These are phyloP conservation scores for Micropoecilia bifurca DNA, from an alignment of 2,797 vertebrate genomes.

Conservation along the genomic window DNA sequence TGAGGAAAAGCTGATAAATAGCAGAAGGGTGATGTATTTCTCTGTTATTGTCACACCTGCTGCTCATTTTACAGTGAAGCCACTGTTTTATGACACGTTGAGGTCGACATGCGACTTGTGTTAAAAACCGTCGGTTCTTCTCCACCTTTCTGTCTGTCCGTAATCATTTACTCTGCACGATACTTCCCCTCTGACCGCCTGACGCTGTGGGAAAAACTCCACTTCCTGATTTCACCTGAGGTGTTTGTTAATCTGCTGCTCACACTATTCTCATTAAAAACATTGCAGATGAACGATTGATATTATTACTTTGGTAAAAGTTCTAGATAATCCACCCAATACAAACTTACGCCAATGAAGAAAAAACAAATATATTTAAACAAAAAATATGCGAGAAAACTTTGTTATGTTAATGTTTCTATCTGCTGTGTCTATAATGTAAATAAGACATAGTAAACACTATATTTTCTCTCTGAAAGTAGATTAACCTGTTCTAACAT, in stretches of 20 bases:
- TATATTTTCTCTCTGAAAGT: no score
- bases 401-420: no score
- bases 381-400: no score
- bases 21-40: conserved; percentile 7
- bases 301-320: no score
- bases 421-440: no score
- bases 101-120: background rate
- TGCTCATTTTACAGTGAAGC: conserved; percentile 10
- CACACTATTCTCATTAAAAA: background rate
- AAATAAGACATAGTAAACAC: no score
- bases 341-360: no score
- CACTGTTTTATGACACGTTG: conserved; percentile 4
- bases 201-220: conserved; percentile 26
- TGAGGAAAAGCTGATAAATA: conserved; percentile 9
- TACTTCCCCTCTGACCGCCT: conserved; percentile 54
- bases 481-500: no score
- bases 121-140: conserved; percentile 3
- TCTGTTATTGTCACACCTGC: conserved; percentile 9
- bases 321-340: no score
- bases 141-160: background rate
- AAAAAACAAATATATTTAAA: no score
- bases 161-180: conserved; percentile 53
- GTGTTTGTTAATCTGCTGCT: conserved; percentile 18
- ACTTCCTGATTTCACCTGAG: conserved; percentile 64
- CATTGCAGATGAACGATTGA: background rate